Base-by-base conservation (phyloP, 2,797 vertebrate species). In the Hippocampus kuda region DNA sequence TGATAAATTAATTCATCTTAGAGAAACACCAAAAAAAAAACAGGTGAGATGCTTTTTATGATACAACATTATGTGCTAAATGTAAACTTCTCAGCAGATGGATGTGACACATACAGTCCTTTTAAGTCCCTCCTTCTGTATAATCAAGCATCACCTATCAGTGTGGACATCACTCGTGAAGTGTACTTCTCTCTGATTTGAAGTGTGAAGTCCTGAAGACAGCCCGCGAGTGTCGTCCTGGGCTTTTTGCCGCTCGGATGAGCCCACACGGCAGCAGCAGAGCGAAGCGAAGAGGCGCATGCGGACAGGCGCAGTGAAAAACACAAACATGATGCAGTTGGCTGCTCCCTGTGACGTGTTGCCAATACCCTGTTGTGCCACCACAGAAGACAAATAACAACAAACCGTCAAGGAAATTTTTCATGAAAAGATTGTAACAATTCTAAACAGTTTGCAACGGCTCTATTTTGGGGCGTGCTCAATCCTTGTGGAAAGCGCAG, bases 291-390 rank as follows among this genome's bases (percentile, higher is more conserved):
- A 63, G 56, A 99, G 91, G 2, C 93, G 92, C 0, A 82, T 48
- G 1, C 96, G 90, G 54, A 99, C 84, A 0, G 87, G 91, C 0
- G 80, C 88, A 0, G 96, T 99, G 38, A 93, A 93, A 54, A 98
- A 80, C 1, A 94, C 93, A 4, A 99, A 99, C 92, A 95, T 91
- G 79, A 98, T 90, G 81, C 96, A 97, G 90, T 99, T 99, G 76
- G 96, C 96, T 0, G 94, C 96, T 77, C 97, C 97, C 81, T 99
- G 97, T 62, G 93, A 95, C 0, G 94, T 98, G 91, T 99, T 98
- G 8, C 97, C 97, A 0, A 98, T 88, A 0, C 97, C 97, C 97
- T 96, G 91, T 73, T 6, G 72, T 68, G 22, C 10, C 53, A 56
- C 7, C n/a, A 24, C 53, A 56, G n/a, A 24, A 56, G 53, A 56